Evolutionary conservation across 2,888 invertebrate genomes (phyloP), one percentile per base, ranked within the genome.

Genomic region (Xestia rhomboidea): DNA sequence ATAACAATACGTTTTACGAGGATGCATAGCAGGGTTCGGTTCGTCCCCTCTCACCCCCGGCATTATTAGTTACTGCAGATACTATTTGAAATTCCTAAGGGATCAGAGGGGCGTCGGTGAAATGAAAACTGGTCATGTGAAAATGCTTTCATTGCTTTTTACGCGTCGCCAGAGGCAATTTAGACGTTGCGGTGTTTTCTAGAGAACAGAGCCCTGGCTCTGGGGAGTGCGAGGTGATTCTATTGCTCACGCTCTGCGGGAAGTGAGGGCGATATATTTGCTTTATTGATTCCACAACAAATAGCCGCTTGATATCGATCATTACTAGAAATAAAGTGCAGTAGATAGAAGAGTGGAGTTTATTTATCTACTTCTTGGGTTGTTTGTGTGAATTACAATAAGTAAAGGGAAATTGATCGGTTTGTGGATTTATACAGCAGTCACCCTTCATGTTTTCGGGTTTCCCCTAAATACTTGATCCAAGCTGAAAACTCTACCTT

Each of bases 141-240:
- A 96, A 96, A 95, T 94, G 95, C 95, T 95, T 96, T 95, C 95
- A 95, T 95, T 95, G 96, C 95, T 94, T 95, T 95, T 96, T 94
- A 94, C 95, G 95, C 95, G 93, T 94, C 93, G 95, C 96, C 93
- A 90, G 94, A 93, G 96, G 96, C 95, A 94, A 96, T 95, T 95
- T 94, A 94, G 94, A 93, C 92, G 93, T 93, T 94, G 95, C 92
- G 94, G 95, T 94, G 94, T 94, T 95, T 95, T 92, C 90, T 90
- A 84, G 89, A 91, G 90, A 79, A 91, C 89, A 91, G 90, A 85
- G 85, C 88, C 82, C 84, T 87, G 86, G 86, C 92, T 88, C 90
- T 81, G 77, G 90, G 91, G 93, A 83, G 83, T 90, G 91, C 81
- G 84, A 87, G 87, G 84, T 90, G 91, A 92, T 93, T 90, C 91